Conservation (phyloP, 2,888 invertebrate genomes). For the Dynastes tityus region DNA sequence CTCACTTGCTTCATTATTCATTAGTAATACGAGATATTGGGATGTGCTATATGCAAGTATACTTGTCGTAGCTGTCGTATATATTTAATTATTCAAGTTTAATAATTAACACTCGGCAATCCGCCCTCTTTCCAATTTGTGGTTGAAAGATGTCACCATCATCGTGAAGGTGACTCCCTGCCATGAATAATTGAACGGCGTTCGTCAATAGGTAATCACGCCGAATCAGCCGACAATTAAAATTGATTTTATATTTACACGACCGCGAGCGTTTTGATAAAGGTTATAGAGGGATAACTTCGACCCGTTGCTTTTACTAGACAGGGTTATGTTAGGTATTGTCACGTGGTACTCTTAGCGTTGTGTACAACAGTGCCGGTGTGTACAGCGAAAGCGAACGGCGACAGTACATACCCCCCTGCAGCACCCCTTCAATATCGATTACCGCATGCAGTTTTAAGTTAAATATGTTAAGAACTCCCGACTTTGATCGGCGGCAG, state of each 20-base stretch:
- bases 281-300: constrained; percentile 53
- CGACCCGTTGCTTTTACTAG: constrained; percentile 8
- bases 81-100: neutral
- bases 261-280: constrained; percentile 50
- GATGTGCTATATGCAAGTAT: no score
- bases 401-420: constrained; percentile 11
- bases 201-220: constrained; percentile 25
- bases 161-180: neutral
- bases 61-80: no score
- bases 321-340: constrained; percentile 31
- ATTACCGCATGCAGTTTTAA: constrained; percentile 51
- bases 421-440: constrained; percentile 48
- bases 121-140: neutral
- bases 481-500: neutral
- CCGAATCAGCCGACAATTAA: constrained; percentile 53
- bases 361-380: constrained; percentile 6
- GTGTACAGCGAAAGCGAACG: neutral
- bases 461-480: constrained; percentile 36
- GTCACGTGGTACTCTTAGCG: constrained; percentile 41
- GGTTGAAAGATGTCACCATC: constrained; percentile 11
- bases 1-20: no score
- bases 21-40: no score
- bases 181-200: constrained; percentile 33
- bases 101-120: neutral
- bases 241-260: constrained; percentile 58